phyloP scores from a whole-genome alignment of 2,113 vertebrate species.

The Coptodon rendalli region DNA sequence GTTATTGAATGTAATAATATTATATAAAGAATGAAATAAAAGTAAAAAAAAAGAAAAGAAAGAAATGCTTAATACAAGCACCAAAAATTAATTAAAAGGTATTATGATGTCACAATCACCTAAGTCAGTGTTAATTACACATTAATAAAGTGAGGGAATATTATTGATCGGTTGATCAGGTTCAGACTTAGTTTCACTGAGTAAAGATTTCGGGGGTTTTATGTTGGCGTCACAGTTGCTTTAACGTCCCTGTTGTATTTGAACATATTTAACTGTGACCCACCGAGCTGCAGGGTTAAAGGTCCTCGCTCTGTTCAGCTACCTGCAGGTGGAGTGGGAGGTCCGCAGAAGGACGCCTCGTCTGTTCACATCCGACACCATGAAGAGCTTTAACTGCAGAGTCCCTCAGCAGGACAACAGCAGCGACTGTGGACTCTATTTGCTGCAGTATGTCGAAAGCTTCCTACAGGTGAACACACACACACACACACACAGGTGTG shows the following conservation, averaged over 20 bases:
- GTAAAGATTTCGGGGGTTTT: neutral
- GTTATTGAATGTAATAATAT: neutral
- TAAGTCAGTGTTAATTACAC: neutral
- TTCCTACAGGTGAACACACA: constrained; percentile 80
- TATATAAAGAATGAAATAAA: neutral
- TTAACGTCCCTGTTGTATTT: neutral
- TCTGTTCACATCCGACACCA: constrained; percentile 73
- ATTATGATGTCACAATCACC: neutral
- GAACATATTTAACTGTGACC: neutral
- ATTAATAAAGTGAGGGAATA: neutral
- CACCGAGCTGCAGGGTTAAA: neutral
- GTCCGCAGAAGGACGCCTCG: constrained; percentile 73
- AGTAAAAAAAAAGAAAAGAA: neutral
- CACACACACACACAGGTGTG: neutral
- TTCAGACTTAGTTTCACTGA: neutral
- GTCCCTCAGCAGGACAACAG: constrained; percentile 92
- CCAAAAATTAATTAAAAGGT: neutral
- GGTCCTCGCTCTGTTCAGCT: constrained; percentile 60
- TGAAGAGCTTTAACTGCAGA: constrained; percentile 76
- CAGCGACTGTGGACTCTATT: constrained; percentile 90
- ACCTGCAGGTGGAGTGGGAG: constrained; percentile 92
- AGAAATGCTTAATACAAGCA: neutral
- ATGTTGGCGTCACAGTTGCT: neutral
- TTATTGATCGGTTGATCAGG: neutral
- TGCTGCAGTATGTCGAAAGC: constrained; percentile 89